Evolutionary conservation across 2,113 vertebrate genomes (phyloP).

Genomic region (Burhinus bistriatus): DNA sequence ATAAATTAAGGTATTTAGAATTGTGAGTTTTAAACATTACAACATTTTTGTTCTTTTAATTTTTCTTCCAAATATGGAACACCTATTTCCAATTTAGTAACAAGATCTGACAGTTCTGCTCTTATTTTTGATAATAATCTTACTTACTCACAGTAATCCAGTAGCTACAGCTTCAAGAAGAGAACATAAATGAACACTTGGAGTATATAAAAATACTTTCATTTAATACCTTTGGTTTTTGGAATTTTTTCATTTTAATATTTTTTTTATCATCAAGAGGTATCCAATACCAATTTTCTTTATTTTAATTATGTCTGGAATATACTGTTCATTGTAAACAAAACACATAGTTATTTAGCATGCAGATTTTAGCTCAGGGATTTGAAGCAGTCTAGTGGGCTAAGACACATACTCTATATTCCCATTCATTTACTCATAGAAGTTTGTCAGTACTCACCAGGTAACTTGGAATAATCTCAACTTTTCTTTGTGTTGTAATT

Average conservation of each 20-base stretch:
- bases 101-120: not conserved
- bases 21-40: not conserved
- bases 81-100: not conserved
- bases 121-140: not conserved
- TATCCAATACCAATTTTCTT: not conserved
- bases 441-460: not conserved
- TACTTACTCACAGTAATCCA: not conserved
- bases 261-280: not conserved
- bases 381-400: not conserved
- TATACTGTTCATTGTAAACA: not conserved
- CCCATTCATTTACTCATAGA: not conserved
- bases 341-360: not conserved
- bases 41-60: not conserved
- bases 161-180: not conserved
- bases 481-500: not conserved
- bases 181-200: not conserved
- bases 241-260: not conserved
- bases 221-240: not conserved
- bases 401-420: not conserved
- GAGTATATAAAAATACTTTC: not conserved
- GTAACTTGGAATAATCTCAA: not conserved
- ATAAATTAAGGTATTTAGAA: not conserved
- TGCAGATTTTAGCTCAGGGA: not conserved
- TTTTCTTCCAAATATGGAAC: not conserved
- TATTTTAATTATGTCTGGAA: slow-evolving; percentile 17